A percentile compares a stretch with the other conserved stretches of the same genome.
phyloP scores from a whole-genome alignment of 2,797 vertebrate genomes.

The Catamblyrhynchus diadema region DNA sequence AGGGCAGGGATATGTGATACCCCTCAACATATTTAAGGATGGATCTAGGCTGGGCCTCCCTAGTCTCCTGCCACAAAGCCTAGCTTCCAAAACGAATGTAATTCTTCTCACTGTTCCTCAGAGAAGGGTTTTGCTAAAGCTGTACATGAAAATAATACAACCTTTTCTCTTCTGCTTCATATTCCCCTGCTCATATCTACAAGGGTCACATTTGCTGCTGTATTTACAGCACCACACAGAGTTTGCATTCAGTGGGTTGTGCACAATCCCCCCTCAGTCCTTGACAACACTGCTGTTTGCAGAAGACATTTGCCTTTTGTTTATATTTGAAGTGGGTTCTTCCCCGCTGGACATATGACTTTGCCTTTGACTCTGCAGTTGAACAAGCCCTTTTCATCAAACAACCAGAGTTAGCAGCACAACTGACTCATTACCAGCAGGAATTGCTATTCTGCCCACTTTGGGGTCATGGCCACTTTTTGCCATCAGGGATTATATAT shows the following conservation, averaged over 20 bases:
- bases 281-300: not conserved
- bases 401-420: not conserved
- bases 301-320: conserved; percentile 30
- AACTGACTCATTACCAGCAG: not conserved
- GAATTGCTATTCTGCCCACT: not conserved
- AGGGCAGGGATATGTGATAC: not conserved
- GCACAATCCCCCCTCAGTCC: not conserved
- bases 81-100: not conserved
- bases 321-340: not conserved
- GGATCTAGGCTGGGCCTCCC: not conserved
- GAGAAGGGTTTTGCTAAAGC: not conserved
- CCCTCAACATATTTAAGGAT: not conserved
- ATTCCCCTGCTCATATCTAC: not conserved
- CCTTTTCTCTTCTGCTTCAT: not conserved
- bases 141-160: not conserved
- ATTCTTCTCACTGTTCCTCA: not conserved
- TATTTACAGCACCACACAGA: not conserved
- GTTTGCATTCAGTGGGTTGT: not conserved
- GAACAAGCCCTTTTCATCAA: not conserved
- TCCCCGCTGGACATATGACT: conserved; percentile 1
- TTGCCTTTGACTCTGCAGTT: not conserved
- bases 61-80: not conserved
- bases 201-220: not conserved
- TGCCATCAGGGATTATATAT: not conserved
- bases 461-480: not conserved